These are phyloP conservation scores for Mesopsocus fuscifrons DNA, from an alignment of 2,888 invertebrate species.

Conservation along the genomic window DNA sequence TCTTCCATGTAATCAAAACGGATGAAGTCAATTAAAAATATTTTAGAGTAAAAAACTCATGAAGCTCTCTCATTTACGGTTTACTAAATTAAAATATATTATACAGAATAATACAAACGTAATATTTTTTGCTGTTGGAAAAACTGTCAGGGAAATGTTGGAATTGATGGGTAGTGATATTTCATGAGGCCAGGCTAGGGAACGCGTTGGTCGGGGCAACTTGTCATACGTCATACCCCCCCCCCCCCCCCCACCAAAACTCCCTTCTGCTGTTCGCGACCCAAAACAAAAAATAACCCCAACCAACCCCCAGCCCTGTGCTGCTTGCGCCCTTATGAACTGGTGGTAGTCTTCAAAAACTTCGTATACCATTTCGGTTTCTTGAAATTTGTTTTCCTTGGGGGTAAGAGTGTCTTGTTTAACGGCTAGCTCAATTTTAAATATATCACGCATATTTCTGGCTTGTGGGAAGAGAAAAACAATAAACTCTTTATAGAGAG, in stretches of 20 bases:
- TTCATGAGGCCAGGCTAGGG: conserved; percentile 2
- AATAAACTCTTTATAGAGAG: too few species aligned
- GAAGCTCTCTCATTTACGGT: conserved; percentile 4
- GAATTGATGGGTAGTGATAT: conserved; percentile 8
- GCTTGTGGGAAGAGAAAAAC: too few species aligned
- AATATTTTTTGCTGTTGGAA: conserved; percentile 8
- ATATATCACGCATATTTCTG: too few species aligned
- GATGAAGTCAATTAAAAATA: neutral
- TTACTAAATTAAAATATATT: conserved; percentile 1
- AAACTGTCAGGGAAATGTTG: conserved; percentile 7
- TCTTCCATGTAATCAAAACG: neutral
- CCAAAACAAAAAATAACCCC: too few species aligned
- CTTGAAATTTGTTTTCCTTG: too few species aligned
- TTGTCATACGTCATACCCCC: conserved; percentile 7
- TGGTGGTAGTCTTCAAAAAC: too few species aligned
- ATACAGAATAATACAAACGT: conserved; percentile 8
- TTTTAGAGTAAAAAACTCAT: neutral
- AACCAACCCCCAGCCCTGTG: too few species aligned
- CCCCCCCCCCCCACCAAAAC: neutral
- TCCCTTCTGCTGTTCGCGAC: neutral
- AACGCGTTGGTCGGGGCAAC: conserved; percentile 8
- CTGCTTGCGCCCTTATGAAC: too few species aligned
- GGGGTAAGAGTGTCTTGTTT: too few species aligned
- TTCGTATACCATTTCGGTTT: too few species aligned
- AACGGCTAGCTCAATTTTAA: too few species aligned